phyloP scores from a whole-genome alignment of 2,888 invertebrate genomes.

The Charanyca ferruginea region DNA sequence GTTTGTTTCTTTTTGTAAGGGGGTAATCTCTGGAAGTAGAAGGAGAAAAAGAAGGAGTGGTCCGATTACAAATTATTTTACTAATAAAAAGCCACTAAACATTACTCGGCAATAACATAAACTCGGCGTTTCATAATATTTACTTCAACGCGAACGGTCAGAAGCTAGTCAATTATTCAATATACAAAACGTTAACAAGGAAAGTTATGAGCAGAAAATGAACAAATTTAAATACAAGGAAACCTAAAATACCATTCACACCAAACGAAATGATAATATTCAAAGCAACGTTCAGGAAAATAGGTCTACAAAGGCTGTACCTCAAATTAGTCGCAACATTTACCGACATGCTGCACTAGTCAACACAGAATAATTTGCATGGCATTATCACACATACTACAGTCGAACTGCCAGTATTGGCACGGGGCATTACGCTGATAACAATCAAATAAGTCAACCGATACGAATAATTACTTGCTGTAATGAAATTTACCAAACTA shows the following conservation, averaged over 20 bases:
- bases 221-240: conserved; percentile 8
- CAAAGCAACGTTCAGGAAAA: conserved; percentile 30
- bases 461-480: conserved; percentile 75
- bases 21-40: too few relatives aligned
- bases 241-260: conserved; percentile 26
- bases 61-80: too few relatives aligned
- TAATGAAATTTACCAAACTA: conserved; percentile 76
- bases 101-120: too few relatives aligned
- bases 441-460: conserved; percentile 75
- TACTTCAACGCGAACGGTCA: background rate
- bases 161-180: background rate
- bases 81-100: too few relatives aligned
- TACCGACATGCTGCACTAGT: conserved; percentile 44
- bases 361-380: conserved; percentile 62
- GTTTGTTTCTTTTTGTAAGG: background rate
- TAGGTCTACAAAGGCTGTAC: conserved; percentile 23
- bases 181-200: background rate
- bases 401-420: conserved; percentile 40
- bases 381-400: conserved; percentile 59
- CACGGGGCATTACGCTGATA: conserved; percentile 67
- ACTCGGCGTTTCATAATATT: too few relatives aligned
- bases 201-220: conserved; percentile 3
- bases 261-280: conserved; percentile 27
- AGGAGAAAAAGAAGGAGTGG: too few relatives aligned
- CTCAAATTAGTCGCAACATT: conserved; percentile 45